phyloP scores from a whole-genome alignment of 2,113 vertebrate species.

The Capreolus pygargus region DNA sequence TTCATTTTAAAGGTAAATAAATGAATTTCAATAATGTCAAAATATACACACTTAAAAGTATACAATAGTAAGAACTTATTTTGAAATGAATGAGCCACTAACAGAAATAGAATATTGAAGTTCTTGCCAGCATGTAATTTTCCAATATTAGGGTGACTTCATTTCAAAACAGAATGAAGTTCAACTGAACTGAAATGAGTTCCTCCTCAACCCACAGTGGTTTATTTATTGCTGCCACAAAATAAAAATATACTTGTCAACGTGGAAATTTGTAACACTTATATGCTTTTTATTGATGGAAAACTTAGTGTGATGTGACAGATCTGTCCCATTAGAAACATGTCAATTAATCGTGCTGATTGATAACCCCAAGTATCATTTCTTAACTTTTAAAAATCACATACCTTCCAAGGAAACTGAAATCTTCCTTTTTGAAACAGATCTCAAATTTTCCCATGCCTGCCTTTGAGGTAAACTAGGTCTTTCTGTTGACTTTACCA shows the following conservation, averaged over 20 bases:
- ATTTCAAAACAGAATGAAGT: conserved; percentile 22
- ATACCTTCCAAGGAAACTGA: background rate
- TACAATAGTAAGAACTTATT: background rate
- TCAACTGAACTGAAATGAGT: background rate
- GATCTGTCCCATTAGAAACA: background rate
- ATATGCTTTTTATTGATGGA: background rate
- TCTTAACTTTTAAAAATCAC: background rate
- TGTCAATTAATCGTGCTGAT: background rate
- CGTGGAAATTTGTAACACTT: background rate
- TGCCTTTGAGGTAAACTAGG: background rate
- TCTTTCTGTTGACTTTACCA: conserved; percentile 6
- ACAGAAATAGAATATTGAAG: background rate
- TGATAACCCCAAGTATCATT: background rate
- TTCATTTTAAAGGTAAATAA: conserved; percentile 17
- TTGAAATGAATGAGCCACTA: background rate
- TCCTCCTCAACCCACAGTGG: background rate
- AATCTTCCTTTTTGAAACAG: background rate
- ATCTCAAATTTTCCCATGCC: background rate
- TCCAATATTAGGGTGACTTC: background rate
- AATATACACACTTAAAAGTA: background rate
- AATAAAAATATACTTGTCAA: conserved; percentile 13
- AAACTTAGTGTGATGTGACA: background rate
- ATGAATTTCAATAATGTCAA: background rate
- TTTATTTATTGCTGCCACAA: background rate
- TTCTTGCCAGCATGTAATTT: background rate